phyloP scores from a whole-genome alignment of 92 coral and sea anemone species.

The Porites evermanni region DNA sequence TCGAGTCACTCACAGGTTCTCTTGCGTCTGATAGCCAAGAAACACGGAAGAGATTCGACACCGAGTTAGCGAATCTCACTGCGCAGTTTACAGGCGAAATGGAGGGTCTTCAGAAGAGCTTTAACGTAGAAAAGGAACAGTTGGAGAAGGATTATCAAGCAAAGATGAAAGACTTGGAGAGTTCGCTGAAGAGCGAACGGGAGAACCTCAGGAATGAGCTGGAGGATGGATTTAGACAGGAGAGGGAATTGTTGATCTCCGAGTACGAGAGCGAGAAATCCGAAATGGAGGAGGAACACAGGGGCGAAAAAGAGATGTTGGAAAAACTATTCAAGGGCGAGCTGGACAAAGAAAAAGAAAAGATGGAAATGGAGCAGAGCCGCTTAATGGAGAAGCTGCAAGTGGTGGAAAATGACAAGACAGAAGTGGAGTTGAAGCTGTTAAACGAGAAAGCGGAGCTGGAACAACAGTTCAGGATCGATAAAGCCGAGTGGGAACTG shows the following conservation, averaged over 20 bases:
- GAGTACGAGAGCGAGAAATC: conserved; percentile 88
- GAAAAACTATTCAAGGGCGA: conserved; percentile 80
- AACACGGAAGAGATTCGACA: conserved; percentile 75
- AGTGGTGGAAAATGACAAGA: conserved; percentile 79
- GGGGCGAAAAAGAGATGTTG: conserved; percentile 83
- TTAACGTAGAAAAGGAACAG: conserved; percentile 83
- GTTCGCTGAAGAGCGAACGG: conserved; percentile 73
- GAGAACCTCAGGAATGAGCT: conserved; percentile 66
- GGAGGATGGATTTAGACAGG: conserved; percentile 82
- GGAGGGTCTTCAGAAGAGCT: conserved; percentile 84
- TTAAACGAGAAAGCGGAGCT: conserved; percentile 87
- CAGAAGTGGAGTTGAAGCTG: conserved; percentile 74
- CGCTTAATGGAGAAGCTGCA: conserved; percentile 77
- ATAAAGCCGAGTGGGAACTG: conserved; percentile 88
- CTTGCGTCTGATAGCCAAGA: conserved; percentile 72
- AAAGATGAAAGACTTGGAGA: conserved; percentile 80
- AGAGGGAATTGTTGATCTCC: conserved; percentile 84
- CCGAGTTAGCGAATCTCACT: conserved; percentile 91
- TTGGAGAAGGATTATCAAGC: conserved; percentile 84
- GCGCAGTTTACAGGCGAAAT: conserved; percentile 95
- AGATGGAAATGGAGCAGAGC: conserved; percentile 66
- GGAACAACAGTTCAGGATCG: conserved; percentile 88
- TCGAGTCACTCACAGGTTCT: conserved; percentile 72
- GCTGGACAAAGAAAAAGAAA: conserved; percentile 72
- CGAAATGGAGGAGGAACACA: conserved; percentile 86